Evolutionary conservation across 2,797 vertebrate species (phyloP).

Genomic region (Myotis findleyi): DNA sequence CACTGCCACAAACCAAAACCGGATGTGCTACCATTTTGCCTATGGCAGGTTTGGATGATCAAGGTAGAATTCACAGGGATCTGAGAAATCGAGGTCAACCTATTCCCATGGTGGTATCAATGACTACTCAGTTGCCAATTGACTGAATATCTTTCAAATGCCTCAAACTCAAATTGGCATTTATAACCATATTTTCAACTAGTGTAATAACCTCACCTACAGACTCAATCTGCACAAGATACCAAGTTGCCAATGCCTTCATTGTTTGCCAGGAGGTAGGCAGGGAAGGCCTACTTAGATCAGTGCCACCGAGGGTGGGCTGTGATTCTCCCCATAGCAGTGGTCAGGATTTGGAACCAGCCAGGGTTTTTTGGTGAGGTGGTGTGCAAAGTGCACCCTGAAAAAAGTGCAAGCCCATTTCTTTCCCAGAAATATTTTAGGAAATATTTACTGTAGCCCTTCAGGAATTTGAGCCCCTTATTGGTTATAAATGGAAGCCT

Average conservation of each 20-base stretch:
- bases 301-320: too few species aligned
- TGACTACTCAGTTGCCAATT: not conserved
- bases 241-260: not conserved
- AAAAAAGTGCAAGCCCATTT: not conserved
- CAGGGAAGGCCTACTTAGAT: not conserved
- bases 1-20: not conserved
- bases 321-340: not conserved
- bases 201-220: not conserved
- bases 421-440: not conserved
- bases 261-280: not conserved
- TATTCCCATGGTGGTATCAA: not conserved
- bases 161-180: not conserved
- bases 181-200: not conserved
- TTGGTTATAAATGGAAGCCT: not conserved
- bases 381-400: not conserved
- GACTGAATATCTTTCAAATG: conserved; percentile 53
- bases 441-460: not conserved
- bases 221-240: not conserved
- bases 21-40: not conserved
- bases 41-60: not conserved
- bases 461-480: not conserved
- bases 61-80: not conserved
- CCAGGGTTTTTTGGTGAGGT: not conserved
- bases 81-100: not conserved
- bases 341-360: not conserved